Evolutionary conservation across 2,888 invertebrate species (phyloP).

Genomic region (Allacma fusca): DNA sequence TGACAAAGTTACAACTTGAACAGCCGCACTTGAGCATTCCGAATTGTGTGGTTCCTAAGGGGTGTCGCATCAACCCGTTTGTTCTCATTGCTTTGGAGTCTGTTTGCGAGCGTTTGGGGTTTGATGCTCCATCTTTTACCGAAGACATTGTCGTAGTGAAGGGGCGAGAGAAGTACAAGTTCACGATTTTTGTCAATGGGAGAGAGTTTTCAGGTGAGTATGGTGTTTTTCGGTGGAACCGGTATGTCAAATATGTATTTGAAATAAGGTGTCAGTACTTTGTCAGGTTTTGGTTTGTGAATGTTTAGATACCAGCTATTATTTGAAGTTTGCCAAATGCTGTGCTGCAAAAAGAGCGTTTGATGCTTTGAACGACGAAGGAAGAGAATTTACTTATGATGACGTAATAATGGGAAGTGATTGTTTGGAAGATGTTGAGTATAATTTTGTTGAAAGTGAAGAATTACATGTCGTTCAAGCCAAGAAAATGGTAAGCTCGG

Average conservation of each 20-base stretch:
- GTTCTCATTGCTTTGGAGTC: conserved; percentile 9
- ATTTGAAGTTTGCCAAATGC: conserved; percentile 22
- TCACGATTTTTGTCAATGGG: conserved; percentile 12
- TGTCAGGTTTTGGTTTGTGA: neutral
- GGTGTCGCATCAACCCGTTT: conserved; percentile 20
- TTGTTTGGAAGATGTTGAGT: conserved; percentile 10
- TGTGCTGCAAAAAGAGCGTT: conserved; percentile 27
- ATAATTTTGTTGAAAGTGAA: conserved; percentile 26
- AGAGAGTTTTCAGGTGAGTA: conserved; percentile 10
- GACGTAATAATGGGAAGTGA: conserved; percentile 4
- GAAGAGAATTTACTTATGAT: conserved; percentile 9
- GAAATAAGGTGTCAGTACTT: neutral
- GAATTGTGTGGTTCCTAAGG: conserved; percentile 21
- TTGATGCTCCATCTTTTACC: neutral
- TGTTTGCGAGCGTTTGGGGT: neutral
- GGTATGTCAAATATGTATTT: neutral
- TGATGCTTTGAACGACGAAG: conserved; percentile 18
- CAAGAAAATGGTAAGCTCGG: neutral
- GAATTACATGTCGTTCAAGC: conserved; percentile 28
- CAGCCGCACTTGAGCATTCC: neutral
- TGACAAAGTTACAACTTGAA: neutral
- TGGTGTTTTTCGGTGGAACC: no score
- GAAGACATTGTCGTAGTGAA: conserved; percentile 1
- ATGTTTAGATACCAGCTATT: conserved; percentile 24
- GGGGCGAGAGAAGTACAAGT: conserved; percentile 33